Conservation (phyloP, 92 coral and sea anemone genomes). For the Zoanthus sociatus region DNA sequence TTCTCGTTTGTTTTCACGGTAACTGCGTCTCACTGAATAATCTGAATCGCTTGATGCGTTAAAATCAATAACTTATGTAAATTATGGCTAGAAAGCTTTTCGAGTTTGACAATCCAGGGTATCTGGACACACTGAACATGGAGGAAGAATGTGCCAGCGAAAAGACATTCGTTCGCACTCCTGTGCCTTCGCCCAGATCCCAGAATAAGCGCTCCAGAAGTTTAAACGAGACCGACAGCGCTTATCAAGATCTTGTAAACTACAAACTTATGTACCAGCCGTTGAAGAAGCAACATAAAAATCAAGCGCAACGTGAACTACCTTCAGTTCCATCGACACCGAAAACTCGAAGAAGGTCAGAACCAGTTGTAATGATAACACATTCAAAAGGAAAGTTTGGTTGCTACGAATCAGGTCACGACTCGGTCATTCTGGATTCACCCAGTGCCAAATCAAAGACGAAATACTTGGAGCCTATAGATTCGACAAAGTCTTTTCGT, state of each 20-base stretch:
- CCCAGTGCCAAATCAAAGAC: conserved; percentile 2
- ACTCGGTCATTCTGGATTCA: background rate
- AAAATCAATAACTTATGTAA: background rate
- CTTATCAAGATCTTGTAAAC: conserved; percentile 23
- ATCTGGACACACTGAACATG: background rate
- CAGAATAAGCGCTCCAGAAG: conserved; percentile 31
- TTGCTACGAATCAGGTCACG: background rate
- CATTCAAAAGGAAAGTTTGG: background rate
- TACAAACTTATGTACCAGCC: conserved; percentile 5
- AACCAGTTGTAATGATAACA: conserved; percentile 30
- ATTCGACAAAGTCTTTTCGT: conserved; percentile 29
- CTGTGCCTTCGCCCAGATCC: conserved; percentile 30
- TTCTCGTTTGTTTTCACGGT: background rate
- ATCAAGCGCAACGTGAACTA: background rate
- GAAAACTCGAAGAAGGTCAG: conserved; percentile 16
- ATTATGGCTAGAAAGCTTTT: conserved; percentile 17
- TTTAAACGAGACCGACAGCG: conserved; percentile 15
- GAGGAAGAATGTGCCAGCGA: conserved; percentile 26
- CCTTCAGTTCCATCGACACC: conserved; percentile 18
- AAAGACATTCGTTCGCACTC: conserved; percentile 14
- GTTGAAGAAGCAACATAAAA: background rate
- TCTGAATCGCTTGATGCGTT: background rate
- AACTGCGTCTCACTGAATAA: background rate
- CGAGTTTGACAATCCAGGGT: conserved; percentile 36
- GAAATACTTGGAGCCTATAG: conserved; percentile 19